Conservation (phyloP, 92 coral and sea anemone species). For the Epizoanthus rinbou region DNA sequence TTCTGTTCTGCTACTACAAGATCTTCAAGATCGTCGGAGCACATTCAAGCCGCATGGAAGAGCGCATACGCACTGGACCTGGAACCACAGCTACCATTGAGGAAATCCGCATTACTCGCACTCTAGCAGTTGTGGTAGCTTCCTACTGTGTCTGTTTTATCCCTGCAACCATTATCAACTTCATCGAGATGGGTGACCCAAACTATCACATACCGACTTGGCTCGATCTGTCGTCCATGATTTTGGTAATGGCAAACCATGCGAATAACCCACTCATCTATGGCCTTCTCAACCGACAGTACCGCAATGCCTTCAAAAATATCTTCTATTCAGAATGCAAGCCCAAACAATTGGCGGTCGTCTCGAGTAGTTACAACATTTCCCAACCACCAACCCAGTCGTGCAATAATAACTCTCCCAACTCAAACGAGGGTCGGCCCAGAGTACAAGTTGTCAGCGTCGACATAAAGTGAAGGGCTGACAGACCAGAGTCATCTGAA, state of each 20-base stretch:
- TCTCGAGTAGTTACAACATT: constrained; percentile 24
- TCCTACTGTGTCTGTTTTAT: constrained; percentile 74
- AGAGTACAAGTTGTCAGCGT: too few species aligned
- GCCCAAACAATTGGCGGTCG: background rate
- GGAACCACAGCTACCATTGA: constrained; percentile 57
- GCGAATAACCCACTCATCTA: constrained; percentile 84
- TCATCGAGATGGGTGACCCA: constrained; percentile 68
- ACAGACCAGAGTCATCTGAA: too few species aligned
- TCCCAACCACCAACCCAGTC: constrained; percentile 3
- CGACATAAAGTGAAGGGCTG: too few species aligned
- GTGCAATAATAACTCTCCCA: too few species aligned
- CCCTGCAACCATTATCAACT: constrained; percentile 65
- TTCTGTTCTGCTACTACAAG: constrained; percentile 62
- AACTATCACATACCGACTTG: constrained; percentile 64
- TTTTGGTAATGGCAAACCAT: constrained; percentile 69
- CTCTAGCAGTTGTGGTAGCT: constrained; percentile 66
- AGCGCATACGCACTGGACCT: constrained; percentile 28
- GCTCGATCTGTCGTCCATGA: constrained; percentile 67
- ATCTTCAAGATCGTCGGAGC: constrained; percentile 61
- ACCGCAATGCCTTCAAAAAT: constrained; percentile 70
- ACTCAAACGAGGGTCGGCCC: too few species aligned
- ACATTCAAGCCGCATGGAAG: constrained; percentile 48
- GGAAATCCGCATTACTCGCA: constrained; percentile 73
- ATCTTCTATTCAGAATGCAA: constrained; percentile 21
- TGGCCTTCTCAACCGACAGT: constrained; percentile 72